phyloP scores from a whole-genome alignment of 2,888 invertebrate genomes.

The Andrena dorsata region DNA sequence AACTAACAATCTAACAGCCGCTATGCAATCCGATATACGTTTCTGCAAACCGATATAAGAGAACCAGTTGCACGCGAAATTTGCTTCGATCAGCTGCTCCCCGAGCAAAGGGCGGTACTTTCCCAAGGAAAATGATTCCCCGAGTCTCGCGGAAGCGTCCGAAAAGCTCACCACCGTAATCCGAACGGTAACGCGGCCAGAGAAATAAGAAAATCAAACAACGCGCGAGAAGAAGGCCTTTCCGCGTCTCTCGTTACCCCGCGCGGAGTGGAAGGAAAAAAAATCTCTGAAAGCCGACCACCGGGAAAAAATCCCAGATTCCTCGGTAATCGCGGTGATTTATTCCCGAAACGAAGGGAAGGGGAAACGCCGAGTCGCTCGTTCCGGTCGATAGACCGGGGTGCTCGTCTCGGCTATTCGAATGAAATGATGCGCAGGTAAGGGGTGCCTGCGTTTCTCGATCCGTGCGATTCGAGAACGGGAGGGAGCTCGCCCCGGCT shows the following conservation, averaged over 20 bases:
- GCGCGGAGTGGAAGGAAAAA: no score
- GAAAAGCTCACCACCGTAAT: not conserved
- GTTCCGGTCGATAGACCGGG: conserved; percentile 18
- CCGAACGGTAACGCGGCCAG: not conserved
- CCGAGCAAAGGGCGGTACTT: no score
- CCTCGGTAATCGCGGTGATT: conserved; percentile 67
- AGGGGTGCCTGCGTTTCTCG: conserved; percentile 68
- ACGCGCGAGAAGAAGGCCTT: not conserved
- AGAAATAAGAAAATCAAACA: conserved; percentile 6
- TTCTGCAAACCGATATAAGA: no score
- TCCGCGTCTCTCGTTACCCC: not conserved
- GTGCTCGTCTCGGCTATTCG: conserved; percentile 68
- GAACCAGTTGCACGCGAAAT: no score
- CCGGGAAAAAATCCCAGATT: conserved; percentile 38
- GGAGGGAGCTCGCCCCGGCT: not conserved
- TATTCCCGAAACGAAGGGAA: conserved; percentile 56
- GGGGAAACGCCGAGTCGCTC: conserved; percentile 33
- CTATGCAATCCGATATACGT: no score
- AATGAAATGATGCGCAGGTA: conserved; percentile 79
- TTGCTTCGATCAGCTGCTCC: no score
- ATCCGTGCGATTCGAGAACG: conserved; percentile 8
- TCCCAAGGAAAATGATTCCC: no score
- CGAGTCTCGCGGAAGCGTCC: not conserved
- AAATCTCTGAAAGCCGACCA: conserved; percentile 4
- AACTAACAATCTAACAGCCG: no score